These are phyloP conservation scores for Phoenicopterus ruber DNA, from an alignment of 2,113 vertebrate genomes.

Conservation along the genomic window DNA sequence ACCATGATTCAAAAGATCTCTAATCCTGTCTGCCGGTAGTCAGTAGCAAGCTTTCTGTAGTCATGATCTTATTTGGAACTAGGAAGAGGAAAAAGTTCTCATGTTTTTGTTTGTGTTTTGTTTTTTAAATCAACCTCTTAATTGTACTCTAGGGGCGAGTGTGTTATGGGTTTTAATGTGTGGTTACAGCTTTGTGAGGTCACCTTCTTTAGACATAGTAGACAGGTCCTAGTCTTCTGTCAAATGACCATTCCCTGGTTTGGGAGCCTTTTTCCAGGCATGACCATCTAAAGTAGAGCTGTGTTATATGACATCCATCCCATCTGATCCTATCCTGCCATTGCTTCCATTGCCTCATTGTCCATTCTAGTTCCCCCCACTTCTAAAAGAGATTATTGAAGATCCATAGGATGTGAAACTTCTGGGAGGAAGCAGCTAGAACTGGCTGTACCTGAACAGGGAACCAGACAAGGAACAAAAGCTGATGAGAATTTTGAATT, in stretches of 20 bases:
- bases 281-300: background rate
- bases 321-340: background rate
- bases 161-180: background rate
- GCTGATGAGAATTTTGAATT: background rate
- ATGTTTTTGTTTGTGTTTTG: too few relatives aligned
- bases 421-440: background rate
- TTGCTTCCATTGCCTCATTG: background rate
- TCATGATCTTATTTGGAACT: background rate
- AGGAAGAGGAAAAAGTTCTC: background rate
- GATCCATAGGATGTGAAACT: background rate
- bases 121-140: background rate
- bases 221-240: background rate
- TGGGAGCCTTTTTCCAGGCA: background rate
- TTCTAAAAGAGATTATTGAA: background rate
- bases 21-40: background rate
- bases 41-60: background rate
- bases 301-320: background rate
- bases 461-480: background rate
- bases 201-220: background rate
- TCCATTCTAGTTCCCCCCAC: fast-evolving
- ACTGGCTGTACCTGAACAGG: background rate
- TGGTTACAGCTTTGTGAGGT: background rate
- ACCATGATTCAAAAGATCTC: background rate
- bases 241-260: background rate
- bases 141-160: background rate